Evolutionary conservation across 2,888 invertebrate species (phyloP), one percentile per base, ranked within the genome.

Genomic region (Trypoxylon attenuatum): DNA sequence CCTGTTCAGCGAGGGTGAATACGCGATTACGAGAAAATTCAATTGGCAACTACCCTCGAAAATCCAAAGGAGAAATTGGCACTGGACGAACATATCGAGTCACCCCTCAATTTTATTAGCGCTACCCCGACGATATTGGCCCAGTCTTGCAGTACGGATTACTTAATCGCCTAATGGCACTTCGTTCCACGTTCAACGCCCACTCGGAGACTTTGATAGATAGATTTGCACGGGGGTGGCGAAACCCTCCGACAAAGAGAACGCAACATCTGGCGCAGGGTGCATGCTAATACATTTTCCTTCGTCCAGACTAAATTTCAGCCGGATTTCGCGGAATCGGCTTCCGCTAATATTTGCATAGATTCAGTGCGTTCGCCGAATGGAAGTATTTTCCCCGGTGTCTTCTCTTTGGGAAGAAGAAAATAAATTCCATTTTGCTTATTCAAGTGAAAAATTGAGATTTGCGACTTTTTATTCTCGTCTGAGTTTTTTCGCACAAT

Each of bases 221-320:
- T 55, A 39, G 46, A 53, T 51, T 27, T 62, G 49, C 50, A 43
- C 50, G 47, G 59, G 47, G 51, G 43, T 54, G 55, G 63, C 38
- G 38, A 42, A 39, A 45, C 46, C 33, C 56, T 42, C 49, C 5
- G 39, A 33, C 13, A 10, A 16, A 51, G 22, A 22, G 15, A 38
- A 41, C 5, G 55, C 53, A 59, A 68, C 73, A 73, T 74, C 73
- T 75, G 75, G 63, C 66, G 58, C 19, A 0, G 4, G 23, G 6
- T 42, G 8, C 45, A 8, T 23, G 10, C 22, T 6, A 8, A 6
- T 33, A 45, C 5, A 2, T 8, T n/a, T n/a, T n/a, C n/a, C n/a
- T n/a, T n/a, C n/a, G n/a, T n/a, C n/a, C n/a, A n/a, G n/a, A n/a
- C n/a, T n/a, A n/a, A n/a, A n/a, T n/a, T n/a, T n/a, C n/a, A n/a